These are phyloP conservation scores for Peromyscus polionotus DNA, from an alignment of 2,113 vertebrate species.

Conservation along the genomic window DNA sequence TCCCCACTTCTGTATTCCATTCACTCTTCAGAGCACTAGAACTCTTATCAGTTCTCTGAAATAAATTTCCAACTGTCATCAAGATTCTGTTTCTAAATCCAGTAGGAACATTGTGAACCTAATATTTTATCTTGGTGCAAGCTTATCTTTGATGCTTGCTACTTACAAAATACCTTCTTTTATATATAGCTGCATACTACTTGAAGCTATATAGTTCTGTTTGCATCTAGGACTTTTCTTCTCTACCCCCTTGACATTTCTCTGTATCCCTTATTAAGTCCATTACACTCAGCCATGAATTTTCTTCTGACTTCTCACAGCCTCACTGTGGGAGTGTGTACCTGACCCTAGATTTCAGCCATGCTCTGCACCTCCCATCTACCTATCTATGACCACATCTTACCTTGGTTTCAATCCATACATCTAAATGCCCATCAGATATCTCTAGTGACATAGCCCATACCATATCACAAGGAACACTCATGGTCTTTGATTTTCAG, in stretches of 20 bases:
- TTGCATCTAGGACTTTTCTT: background rate
- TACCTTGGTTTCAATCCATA: background rate
- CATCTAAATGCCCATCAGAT: background rate
- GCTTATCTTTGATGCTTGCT: background rate
- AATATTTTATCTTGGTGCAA: background rate
- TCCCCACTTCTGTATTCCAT: background rate
- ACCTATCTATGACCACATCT: background rate
- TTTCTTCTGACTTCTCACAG: background rate
- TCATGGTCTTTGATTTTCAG: background rate
- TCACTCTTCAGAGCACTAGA: background rate
- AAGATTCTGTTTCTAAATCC: constrained; percentile 51
- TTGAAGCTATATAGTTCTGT: background rate
- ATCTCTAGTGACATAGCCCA: background rate
- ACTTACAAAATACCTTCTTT: background rate
- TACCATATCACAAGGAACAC: background rate
- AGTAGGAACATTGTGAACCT: background rate
- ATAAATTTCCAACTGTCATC: background rate
- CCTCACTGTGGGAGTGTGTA: background rate
- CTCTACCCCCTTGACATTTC: background rate
- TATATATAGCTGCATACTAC: background rate
- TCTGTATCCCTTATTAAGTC: background rate
- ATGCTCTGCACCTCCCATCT: background rate
- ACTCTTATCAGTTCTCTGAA: background rate
- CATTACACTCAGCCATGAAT: background rate
- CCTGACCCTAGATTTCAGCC: background rate